These are phyloP conservation scores for Virgularia gustaviana DNA, from an alignment of 92 coral and sea anemone genomes.

Conservation along the genomic window DNA sequence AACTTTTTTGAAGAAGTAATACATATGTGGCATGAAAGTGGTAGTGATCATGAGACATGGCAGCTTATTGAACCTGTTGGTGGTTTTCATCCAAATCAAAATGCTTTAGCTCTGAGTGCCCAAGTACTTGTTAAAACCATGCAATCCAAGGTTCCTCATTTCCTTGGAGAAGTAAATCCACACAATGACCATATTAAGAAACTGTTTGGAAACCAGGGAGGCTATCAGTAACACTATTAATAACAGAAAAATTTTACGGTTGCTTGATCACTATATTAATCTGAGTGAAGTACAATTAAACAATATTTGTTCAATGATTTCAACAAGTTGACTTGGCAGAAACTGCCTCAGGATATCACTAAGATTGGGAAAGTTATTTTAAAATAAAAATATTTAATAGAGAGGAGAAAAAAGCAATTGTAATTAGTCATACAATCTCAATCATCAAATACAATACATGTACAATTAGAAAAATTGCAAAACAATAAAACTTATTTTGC, in stretches of 20 bases:
- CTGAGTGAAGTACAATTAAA: background rate
- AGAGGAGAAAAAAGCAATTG: too few relatives aligned
- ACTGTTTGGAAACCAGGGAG: slow-evolving; percentile 87
- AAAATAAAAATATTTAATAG: too few relatives aligned
- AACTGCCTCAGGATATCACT: background rate
- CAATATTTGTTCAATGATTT: too few relatives aligned
- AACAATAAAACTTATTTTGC: too few relatives aligned
- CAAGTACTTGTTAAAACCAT: slow-evolving; percentile 58
- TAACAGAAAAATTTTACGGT: too few relatives aligned
- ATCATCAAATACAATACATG: too few relatives aligned
- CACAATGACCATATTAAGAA: slow-evolving; percentile 60
- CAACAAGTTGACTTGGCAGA: background rate
- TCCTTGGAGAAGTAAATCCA: slow-evolving; percentile 80
- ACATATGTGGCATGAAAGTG: slow-evolving; percentile 18
- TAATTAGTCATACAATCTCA: too few relatives aligned
- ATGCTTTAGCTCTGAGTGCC: slow-evolving; percentile 67
- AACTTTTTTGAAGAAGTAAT: slow-evolving; percentile 12
- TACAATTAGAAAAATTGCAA: too few relatives aligned
- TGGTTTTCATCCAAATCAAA: slow-evolving; percentile 88
- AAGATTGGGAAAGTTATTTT: too few relatives aligned
- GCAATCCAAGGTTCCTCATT: slow-evolving; percentile 71
- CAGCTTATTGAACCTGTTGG: slow-evolving; percentile 88
- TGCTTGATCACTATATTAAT: background rate
- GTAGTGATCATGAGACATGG: slow-evolving; percentile 64
- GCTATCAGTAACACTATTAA: slow-evolving; percentile 43